Percentiles rank a stretch among this genome's conserved stretches.
These are phyloP conservation scores for Paratrypauchen microcephalus DNA, from an alignment of 2,797 vertebrate genomes.

Conservation along the genomic window DNA sequence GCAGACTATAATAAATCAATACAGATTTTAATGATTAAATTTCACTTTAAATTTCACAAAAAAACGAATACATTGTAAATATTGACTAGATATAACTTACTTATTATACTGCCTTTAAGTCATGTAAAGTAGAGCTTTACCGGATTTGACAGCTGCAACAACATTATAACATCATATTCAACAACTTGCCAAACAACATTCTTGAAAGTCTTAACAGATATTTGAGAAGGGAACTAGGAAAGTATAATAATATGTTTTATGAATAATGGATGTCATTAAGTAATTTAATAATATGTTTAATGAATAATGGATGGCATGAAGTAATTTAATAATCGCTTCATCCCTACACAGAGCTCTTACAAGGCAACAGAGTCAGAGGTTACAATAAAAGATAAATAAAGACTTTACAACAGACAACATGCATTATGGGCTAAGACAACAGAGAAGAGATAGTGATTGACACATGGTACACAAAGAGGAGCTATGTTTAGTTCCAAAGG, in stretches of 20 bases:
- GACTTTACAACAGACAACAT: conserved; percentile 14
- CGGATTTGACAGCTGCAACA: conserved; percentile 19
- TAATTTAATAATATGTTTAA: neutral
- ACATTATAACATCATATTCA: conserved; percentile 37
- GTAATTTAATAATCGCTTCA: neutral
- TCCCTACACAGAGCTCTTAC: neutral
- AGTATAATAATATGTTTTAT: too few relatives aligned
- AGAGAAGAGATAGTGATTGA: neutral
- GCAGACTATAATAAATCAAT: too few relatives aligned
- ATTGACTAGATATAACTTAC: too few relatives aligned
- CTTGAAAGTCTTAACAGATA: neutral
- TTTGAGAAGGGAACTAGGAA: too few relatives aligned
- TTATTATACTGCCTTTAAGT: neutral
- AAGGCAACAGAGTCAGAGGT: conserved; percentile 20
- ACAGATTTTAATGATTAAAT: too few relatives aligned
- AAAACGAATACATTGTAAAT: too few relatives aligned
- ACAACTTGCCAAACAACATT: conserved; percentile 20
- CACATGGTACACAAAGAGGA: neutral
- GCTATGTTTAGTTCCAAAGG: conserved; percentile 3
- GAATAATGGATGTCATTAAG: too few relatives aligned
- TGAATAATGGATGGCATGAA: too few relatives aligned
- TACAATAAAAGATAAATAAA: conserved; percentile 33
- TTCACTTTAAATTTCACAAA: too few relatives aligned
- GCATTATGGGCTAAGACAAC: neutral
- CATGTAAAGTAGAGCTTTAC: conserved; percentile 15